A percentile compares a stretch with the other conserved stretches of the same genome.
Evolutionary conservation across 2,797 vertebrate genomes (phyloP).

Genomic region (Adrianichthys oophorus): DNA sequence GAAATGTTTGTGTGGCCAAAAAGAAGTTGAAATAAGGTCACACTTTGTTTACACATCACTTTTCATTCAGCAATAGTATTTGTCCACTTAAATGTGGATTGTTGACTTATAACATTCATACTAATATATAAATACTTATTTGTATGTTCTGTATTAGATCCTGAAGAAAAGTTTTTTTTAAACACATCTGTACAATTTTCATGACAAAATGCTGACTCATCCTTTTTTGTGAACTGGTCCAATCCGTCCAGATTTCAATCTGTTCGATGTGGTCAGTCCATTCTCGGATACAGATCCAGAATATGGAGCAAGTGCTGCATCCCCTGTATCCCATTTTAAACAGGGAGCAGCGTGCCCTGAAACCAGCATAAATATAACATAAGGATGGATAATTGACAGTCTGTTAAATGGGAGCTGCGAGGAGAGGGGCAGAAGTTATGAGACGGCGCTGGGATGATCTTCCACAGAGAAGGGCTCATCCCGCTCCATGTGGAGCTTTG

Average conservation of each 20-base stretch:
- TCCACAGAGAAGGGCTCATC: conserved; percentile 60
- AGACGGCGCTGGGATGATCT: conserved; percentile 50
- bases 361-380: conserved; percentile 44
- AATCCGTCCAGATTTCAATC: not conserved
- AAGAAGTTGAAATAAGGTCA: no score
- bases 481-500: conserved; percentile 51
- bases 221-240: not conserved
- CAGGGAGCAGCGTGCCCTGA: conserved; percentile 6
- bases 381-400: conserved; percentile 40
- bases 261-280: conserved; percentile 3
- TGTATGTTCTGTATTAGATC: no score
- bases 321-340: conserved; percentile 21
- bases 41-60: no score
- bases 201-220: not conserved
- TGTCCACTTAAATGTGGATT: no score
- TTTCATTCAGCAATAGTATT: no score
- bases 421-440: conserved; percentile 43
- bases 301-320: conserved; percentile 16
- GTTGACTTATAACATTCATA: no score
- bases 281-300: conserved; percentile 7
- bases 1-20: no score
- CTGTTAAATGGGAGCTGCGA: conserved; percentile 44
- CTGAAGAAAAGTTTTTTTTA: no score
- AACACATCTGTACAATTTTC: no score
- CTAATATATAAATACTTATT: no score